phyloP scores from a whole-genome alignment of 1,140 invertebrate genomes.

The Aphelenchoides fujianensis region DNA sequence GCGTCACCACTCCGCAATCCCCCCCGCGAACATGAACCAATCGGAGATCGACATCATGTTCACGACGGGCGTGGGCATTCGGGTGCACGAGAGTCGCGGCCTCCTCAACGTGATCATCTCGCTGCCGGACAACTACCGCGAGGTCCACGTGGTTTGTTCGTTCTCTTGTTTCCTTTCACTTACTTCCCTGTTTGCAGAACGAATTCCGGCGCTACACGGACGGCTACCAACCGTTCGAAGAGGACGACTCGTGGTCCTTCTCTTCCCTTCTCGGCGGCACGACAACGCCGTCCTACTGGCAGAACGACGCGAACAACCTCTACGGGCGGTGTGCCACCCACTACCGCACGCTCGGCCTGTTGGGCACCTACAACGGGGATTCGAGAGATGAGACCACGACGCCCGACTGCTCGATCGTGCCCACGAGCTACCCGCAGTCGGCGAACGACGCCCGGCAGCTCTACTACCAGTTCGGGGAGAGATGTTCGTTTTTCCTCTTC shows the following conservation, averaged over 20 bases:
- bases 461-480: constrained; percentile 46
- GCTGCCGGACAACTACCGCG: constrained; percentile 74
- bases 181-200: neutral
- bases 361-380: constrained; percentile 87
- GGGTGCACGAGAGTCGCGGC: constrained; percentile 83
- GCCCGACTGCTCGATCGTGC: constrained; percentile 67
- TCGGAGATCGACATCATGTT: constrained; percentile 91
- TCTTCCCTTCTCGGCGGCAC: constrained; percentile 3
- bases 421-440: constrained; percentile 38
- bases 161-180: neutral
- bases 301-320: neutral
- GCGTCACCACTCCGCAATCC: constrained; percentile 76
- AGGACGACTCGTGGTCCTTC: neutral
- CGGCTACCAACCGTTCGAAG: constrained; percentile 16
- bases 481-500: constrained; percentile 34
- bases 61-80: constrained; percentile 83
- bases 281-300: neutral
- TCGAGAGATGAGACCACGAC: constrained; percentile 75
- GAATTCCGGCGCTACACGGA: constrained; percentile 5
- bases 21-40: constrained; percentile 82
- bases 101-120: constrained; percentile 80
- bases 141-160: constrained; percentile 29
- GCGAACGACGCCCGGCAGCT: constrained; percentile 30
- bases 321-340: constrained; percentile 20
- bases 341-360: constrained; percentile 72